Percentiles rank a stretch among this genome's conserved stretches.
Conservation (phyloP, 1,140 invertebrate genomes). For the Pygmarrhopalites habei region DNA sequence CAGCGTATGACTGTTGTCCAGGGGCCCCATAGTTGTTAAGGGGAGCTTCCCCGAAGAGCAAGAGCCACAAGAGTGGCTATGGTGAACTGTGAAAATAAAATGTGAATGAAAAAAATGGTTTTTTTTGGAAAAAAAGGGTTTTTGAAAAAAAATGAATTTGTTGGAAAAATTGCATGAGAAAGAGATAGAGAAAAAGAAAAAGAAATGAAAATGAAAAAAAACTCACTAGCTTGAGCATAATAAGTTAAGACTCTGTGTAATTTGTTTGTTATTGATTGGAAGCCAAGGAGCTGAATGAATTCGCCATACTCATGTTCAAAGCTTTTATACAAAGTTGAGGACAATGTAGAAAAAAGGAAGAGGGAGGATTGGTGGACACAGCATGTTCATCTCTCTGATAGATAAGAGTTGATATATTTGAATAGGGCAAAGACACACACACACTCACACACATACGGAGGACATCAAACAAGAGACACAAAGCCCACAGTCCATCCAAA, state of each 20-base stretch:
- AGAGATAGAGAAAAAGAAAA: not conserved
- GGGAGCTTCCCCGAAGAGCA: not conserved
- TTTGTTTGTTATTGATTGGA: not conserved
- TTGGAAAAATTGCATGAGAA: not conserved
- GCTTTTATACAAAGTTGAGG: conserved; percentile 10
- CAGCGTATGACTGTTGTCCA: not conserved
- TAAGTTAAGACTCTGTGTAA: no score
- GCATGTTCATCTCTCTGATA: no score
- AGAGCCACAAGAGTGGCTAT: not conserved
- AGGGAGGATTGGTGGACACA: no score
- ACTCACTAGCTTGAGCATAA: not conserved
- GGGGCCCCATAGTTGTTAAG: not conserved
- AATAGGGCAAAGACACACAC: no score
- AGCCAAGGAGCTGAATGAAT: conserved; percentile 1
- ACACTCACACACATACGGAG: no score
- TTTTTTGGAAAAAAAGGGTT: not conserved
- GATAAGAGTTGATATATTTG: no score
- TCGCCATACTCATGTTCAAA: not conserved
- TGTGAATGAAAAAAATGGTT: not conserved
- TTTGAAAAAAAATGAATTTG: not conserved
- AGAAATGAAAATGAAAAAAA: not conserved
- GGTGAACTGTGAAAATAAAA: not conserved
- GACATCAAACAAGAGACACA: no score
- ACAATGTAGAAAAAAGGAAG: no score
- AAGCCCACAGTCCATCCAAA: no score